These are phyloP conservation scores for Labeo calbasu DNA, from an alignment of 2,797 vertebrate genomes.

Conservation along the genomic window DNA sequence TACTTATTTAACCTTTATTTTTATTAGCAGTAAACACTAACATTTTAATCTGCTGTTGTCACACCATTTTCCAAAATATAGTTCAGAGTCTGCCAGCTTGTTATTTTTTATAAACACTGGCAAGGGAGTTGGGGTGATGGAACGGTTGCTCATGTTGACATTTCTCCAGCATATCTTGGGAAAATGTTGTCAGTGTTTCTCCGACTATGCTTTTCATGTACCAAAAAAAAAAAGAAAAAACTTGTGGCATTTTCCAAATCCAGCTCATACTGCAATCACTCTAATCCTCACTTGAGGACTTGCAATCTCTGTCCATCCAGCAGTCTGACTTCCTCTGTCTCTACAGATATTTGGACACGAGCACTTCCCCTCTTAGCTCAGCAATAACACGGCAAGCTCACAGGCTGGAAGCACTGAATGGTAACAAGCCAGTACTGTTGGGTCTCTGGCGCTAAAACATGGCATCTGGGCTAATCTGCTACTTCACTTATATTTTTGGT, in stretches of 20 bases:
- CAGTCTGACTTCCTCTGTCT: slow-evolving; percentile 57
- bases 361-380: slow-evolving; percentile 55
- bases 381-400: slow-evolving; percentile 49
- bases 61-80: slow-evolving; percentile 2
- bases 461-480: slow-evolving; percentile 84
- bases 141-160: slow-evolving; percentile 57
- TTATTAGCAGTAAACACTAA: background rate
- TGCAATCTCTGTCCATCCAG: slow-evolving; percentile 41
- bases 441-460: slow-evolving; percentile 78
- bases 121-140: slow-evolving; percentile 48
- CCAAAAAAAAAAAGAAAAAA: slow-evolving; percentile 37
- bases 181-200: slow-evolving; percentile 52
- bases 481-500: slow-evolving; percentile 83
- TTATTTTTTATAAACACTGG: slow-evolving; percentile 43
- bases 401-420: slow-evolving; percentile 80
- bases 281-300: slow-evolving; percentile 48
- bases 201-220: slow-evolving; percentile 51
- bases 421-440: slow-evolving; percentile 85
- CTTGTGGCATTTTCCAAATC: slow-evolving; percentile 50
- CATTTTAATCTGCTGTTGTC: slow-evolving; percentile 9
- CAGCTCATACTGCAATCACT: slow-evolving; percentile 47
- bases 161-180: slow-evolving; percentile 52
- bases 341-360: slow-evolving; percentile 59
- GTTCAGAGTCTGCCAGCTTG: slow-evolving; percentile 18
- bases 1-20: background rate